Evolutionary conservation across 1,140 invertebrate species (phyloP).

Genomic region (Gonatopus flavifemur): DNA sequence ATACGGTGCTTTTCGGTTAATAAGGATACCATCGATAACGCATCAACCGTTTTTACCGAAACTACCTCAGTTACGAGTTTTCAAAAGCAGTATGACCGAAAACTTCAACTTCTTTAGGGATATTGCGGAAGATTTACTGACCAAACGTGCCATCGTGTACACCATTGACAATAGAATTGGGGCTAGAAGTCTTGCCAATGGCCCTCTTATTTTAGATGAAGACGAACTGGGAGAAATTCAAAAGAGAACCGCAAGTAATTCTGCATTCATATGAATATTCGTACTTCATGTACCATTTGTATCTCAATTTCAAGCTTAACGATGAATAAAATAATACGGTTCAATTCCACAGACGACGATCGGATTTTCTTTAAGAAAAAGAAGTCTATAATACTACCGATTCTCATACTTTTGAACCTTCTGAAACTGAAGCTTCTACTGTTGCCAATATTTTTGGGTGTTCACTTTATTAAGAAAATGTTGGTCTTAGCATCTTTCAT

Average conservation of each 20-base stretch:
- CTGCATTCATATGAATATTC: neutral
- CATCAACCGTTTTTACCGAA: conserved; percentile 38
- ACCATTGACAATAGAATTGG: conserved; percentile 40
- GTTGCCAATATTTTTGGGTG: conserved; percentile 64
- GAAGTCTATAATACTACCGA: conserved; percentile 63
- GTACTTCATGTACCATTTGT: neutral
- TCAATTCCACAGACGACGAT: conserved; percentile 31
- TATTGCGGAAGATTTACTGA: conserved; percentile 45
- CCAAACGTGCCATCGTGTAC: conserved; percentile 50
- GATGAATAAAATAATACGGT: no score
- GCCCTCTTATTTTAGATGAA: conserved; percentile 46
- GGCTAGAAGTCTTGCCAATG: conserved; percentile 29
- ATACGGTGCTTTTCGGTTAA: conserved; percentile 50
- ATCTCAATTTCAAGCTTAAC: no score
- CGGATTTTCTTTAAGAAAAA: conserved; percentile 63
- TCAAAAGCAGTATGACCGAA: conserved; percentile 39
- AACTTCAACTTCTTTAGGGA: conserved; percentile 46
- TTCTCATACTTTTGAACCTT: conserved; percentile 64
- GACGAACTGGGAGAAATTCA: conserved; percentile 41
- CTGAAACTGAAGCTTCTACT: conserved; percentile 67
- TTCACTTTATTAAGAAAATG: conserved; percentile 72
- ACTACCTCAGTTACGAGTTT: conserved; percentile 30
- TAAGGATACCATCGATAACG: conserved; percentile 43
- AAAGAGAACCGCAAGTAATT: conserved; percentile 15
- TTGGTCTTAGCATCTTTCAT: conserved; percentile 65